A percentile compares a stretch with the other conserved stretches of the same genome.
phyloP scores from a whole-genome alignment of 2,797 vertebrate species.

The Odontamblyopus rebecca region DNA sequence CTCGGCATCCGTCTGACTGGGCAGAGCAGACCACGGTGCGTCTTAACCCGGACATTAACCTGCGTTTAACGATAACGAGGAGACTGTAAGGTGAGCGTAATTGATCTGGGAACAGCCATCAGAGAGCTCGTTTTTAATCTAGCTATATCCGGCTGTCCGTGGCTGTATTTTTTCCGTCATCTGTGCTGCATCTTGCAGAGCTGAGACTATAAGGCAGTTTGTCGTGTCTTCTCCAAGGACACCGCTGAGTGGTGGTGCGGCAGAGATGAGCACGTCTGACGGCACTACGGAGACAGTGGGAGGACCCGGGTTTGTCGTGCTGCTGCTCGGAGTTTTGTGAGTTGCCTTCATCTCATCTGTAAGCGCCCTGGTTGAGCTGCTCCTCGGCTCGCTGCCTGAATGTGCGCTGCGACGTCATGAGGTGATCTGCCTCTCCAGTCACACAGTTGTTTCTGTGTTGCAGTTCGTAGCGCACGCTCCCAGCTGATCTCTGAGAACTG shows the following conservation, averaged over 20 bases:
- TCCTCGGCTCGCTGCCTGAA: constrained; percentile 26
- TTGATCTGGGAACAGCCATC: constrained; percentile 11
- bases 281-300: constrained; percentile 40
- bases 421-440: constrained; percentile 60
- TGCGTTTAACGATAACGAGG: constrained; percentile 21
- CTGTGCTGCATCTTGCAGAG: background rate
- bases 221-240: constrained; percentile 48
- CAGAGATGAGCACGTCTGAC: constrained; percentile 53
- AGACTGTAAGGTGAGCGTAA: background rate
- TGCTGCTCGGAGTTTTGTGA: constrained; percentile 27
- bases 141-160: background rate
- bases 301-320: constrained; percentile 26
- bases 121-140: background rate
- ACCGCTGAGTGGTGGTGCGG: constrained; percentile 42
- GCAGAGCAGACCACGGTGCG: constrained; percentile 34
- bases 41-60: constrained; percentile 36
- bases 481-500: constrained; percentile 1
- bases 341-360: constrained; percentile 14
- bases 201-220: constrained; percentile 9
- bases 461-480: constrained; percentile 28
- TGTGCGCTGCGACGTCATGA: constrained; percentile 65
- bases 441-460: constrained; percentile 62
- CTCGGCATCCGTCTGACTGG: constrained; percentile 41
- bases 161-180: background rate
- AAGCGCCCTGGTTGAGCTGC: constrained; percentile 17